These are phyloP conservation scores for Rhagium mordax DNA, from an alignment of 2,888 invertebrate genomes.

Conservation along the genomic window DNA sequence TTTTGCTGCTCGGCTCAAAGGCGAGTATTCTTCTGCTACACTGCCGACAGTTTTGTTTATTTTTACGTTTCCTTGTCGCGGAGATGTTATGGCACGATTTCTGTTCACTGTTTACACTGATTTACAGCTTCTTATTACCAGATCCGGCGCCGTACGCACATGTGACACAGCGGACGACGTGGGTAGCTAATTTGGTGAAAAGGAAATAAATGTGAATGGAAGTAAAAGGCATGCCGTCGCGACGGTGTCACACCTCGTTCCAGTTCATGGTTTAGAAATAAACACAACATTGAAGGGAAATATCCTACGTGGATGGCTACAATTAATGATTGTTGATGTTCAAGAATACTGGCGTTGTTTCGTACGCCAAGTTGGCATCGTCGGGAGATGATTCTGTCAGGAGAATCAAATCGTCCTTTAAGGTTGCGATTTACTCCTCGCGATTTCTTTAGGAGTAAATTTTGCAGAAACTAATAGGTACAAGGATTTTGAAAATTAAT, in stretches of 20 bases:
- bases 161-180: constrained; percentile 29
- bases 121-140: constrained; percentile 28
- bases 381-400: too few species aligned
- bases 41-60: constrained; percentile 32
- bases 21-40: neutral
- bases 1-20: neutral
- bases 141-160: constrained; percentile 26
- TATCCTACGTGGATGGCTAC: neutral
- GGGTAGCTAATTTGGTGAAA: constrained; percentile 19
- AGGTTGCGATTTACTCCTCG: too few species aligned
- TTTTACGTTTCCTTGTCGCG: constrained; percentile 25
- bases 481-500: too few species aligned
- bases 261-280: neutral
- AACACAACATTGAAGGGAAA: neutral
- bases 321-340: too few species aligned
- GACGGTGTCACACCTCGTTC: constrained; percentile 6
- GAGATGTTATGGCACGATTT: constrained; percentile 34
- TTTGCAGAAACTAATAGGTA: too few species aligned
- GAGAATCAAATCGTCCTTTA: too few species aligned
- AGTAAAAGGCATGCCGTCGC: neutral
- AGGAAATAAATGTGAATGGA: constrained; percentile 18
- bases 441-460: too few species aligned
- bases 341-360: too few species aligned
- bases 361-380: too few species aligned
- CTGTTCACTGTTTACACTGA: constrained; percentile 38